phyloP scores from a whole-genome alignment of 2,113 vertebrate genomes.

The Epinephelus fuscoguttatus region DNA sequence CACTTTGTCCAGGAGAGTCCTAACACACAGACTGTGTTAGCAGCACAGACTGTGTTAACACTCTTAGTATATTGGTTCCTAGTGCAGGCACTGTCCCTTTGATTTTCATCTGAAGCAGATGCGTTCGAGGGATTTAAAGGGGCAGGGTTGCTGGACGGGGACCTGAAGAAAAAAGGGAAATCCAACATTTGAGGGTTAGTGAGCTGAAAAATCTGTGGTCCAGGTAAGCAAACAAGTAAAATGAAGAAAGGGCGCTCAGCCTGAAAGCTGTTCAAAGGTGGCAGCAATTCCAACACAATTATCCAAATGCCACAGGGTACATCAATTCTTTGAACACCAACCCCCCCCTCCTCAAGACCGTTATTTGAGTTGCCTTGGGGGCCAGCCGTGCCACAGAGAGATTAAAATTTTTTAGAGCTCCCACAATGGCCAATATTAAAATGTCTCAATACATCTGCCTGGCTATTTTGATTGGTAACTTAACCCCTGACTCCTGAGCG shows the following conservation, averaged over 20 bases:
- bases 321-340: constrained; percentile 81
- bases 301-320: constrained; percentile 78
- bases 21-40: constrained; percentile 13
- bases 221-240: constrained; percentile 43
- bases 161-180: constrained; percentile 14
- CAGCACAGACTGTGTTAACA: constrained; percentile 5
- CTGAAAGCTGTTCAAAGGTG: constrained; percentile 68
- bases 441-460: constrained; percentile 96
- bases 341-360: constrained; percentile 86
- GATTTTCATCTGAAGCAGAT: constrained; percentile 7
- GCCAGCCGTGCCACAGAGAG: constrained; percentile 91
- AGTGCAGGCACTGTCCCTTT: constrained; percentile 7
- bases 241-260: constrained; percentile 42
- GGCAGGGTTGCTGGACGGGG: neutral
- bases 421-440: constrained; percentile 99
- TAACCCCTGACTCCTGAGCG: constrained; percentile 99
- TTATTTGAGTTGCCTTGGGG: constrained; percentile 98
- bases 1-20: constrained; percentile 27
- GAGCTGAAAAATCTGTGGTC: constrained; percentile 9
- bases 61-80: constrained; percentile 6
- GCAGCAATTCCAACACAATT: constrained; percentile 81
- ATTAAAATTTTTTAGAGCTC: constrained; percentile 98
- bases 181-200: constrained; percentile 1
- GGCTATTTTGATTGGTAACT: constrained; percentile 99
- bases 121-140: neutral